phyloP scores from a whole-genome alignment of 1,140 invertebrate genomes.

The Berghia stephanieae region DNA sequence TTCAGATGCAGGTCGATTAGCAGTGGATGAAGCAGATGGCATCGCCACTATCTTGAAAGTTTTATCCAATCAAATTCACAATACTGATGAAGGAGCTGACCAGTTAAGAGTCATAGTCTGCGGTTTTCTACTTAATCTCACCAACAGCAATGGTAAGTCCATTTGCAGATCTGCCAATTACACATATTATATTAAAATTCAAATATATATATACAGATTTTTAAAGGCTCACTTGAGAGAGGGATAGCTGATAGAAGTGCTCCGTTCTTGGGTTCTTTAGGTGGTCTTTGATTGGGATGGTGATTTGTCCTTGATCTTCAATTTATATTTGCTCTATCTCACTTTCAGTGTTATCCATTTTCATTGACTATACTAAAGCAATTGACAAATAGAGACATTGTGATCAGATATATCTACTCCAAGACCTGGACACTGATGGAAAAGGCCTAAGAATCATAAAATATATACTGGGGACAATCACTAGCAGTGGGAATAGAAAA shows the following conservation, averaged over 20 bases:
- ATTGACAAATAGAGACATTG: too few species aligned
- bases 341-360: background rate
- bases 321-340: slow-evolving; percentile 10
- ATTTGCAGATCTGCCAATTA: too few species aligned
- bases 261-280: too few species aligned
- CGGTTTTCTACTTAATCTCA: slow-evolving; percentile 82
- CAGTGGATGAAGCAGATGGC: slow-evolving; percentile 65
- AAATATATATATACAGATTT: slow-evolving; percentile 1
- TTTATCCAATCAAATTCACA: slow-evolving; percentile 53
- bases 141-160: slow-evolving; percentile 77
- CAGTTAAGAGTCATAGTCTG: slow-evolving; percentile 70
- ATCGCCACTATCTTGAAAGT: slow-evolving; percentile 60
- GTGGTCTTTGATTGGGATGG: background rate
- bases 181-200: background rate
- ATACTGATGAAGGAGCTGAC: slow-evolving; percentile 54
- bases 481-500: too few species aligned
- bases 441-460: too few species aligned
- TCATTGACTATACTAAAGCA: too few species aligned
- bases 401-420: too few species aligned
- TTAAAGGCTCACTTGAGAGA: too few species aligned
- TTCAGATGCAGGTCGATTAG: slow-evolving; percentile 65
- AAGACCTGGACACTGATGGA: too few species aligned
- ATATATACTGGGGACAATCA: too few species aligned
- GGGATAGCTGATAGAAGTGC: too few species aligned
- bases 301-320: background rate